Base-by-base conservation (phyloP, 2,888 invertebrate species). In the Drosophila glabriapex region DNA sequence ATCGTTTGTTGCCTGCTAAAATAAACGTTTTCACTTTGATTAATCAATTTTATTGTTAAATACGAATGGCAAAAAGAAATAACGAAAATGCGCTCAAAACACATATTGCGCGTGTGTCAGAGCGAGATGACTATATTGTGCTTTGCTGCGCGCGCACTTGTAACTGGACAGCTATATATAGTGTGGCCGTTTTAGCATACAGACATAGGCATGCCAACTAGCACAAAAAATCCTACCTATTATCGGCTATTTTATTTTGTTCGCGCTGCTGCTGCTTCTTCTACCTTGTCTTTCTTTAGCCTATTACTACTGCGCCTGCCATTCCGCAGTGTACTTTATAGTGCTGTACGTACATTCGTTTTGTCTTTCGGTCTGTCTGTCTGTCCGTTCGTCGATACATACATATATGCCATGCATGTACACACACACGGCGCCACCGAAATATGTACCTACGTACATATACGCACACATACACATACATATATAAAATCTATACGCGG, bases 41-140 rank as follows among this genome's bases (percentile, higher is more conserved):
- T 85, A 85, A 85, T 85, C 88, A 85, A 85, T 85, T 86, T 88
- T 90, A 90, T 90, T 86, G 83, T 88, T 90, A 89, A 46, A 83
- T 81, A 88, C 86, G 82, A 85, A 87, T 89, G 83, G 65, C 76
- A 80, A 52, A 46, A 88, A 80, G 82, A 77, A 82, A 74, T 68
- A 83, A 73, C 62, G 74, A 65, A 76, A 82, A 78, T 80, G 76
- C 66, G 76, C 69, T 81, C 76, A 68, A 81, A 80, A 83, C 83
- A 78, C 58, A 59, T 25, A 62, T 25, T 63, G 35, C 53, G 66
- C 50, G 62, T 85, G 65, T 53, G 83, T 50, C 28, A 37, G 56
- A 90, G 76, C 68, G 86, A 82, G 90, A 86, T 53, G 33, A 33
- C 49, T 12, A 60, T 64, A 46, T n/a, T 28, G 56, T 31, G 22